A percentile compares a stretch with the other conserved stretches of the same genome.
Conservation (phyloP, 53 echinoderm and acorn worm genomes). For the Echinarachnius parma region DNA sequence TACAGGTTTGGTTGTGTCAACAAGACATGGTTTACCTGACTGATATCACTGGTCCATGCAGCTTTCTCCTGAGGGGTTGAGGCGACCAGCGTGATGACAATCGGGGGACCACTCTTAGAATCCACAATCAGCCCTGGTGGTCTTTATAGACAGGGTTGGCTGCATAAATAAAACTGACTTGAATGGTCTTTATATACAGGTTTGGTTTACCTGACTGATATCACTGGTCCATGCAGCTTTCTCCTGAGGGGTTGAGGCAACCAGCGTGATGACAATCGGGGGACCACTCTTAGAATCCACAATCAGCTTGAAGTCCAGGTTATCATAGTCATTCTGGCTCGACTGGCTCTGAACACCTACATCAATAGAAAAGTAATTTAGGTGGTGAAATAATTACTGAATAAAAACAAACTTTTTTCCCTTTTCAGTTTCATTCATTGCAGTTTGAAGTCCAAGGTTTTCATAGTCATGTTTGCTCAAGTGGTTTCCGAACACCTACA, state of each 20-base stretch:
- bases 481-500: too few relatives aligned
- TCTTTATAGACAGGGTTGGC: too few relatives aligned
- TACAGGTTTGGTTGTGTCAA: too few relatives aligned
- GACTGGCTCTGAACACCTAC: constrained; percentile 16
- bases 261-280: constrained; percentile 77
- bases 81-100: constrained; percentile 85
- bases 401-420: too few relatives aligned
- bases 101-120: constrained; percentile 88
- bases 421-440: too few relatives aligned
- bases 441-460: too few relatives aligned
- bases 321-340: constrained; percentile 75
- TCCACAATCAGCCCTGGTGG: too few relatives aligned
- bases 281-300: constrained; percentile 97
- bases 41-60: constrained; percentile 98
- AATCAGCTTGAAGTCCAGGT: constrained; percentile 90
- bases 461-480: too few relatives aligned
- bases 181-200: too few relatives aligned
- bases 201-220: constrained; percentile 79
- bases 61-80: constrained; percentile 97
- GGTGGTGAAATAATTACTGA: too few relatives aligned
- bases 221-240: constrained; percentile 99
- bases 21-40: constrained; percentile 67
- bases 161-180: too few relatives aligned
- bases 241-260: constrained; percentile 94
- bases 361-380: too few relatives aligned